Evolutionary conservation across 64 coral and sea anemone species (phyloP).

Genomic region (Platygyra sinensis): DNA sequence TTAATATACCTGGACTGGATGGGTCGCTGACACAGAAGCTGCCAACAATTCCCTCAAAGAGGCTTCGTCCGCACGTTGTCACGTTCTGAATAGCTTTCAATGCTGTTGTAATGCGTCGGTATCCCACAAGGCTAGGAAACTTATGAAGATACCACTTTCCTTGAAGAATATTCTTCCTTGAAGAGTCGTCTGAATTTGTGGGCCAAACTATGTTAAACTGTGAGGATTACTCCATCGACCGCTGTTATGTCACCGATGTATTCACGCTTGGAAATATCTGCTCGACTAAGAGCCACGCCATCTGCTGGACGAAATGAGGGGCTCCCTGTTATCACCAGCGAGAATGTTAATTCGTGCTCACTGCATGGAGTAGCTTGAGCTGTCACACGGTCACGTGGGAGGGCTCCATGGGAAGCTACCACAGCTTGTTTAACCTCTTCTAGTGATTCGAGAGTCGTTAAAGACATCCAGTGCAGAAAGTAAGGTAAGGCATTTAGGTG

Average conservation of each 20-base stretch:
- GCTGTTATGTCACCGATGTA: constrained; percentile 23
- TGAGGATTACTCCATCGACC: constrained; percentile 2
- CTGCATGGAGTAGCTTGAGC: constrained; percentile 36
- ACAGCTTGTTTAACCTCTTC: constrained; percentile 64
- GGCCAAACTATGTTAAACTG: constrained; percentile 19
- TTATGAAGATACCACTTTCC: constrained; percentile 33
- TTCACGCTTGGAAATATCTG: constrained; percentile 9
- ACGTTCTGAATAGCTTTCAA: background rate
- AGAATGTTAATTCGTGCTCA: constrained; percentile 20
- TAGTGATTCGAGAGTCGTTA: constrained; percentile 56
- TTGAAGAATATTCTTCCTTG: constrained; percentile 8
- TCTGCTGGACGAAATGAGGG: background rate
- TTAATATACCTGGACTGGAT: background rate
- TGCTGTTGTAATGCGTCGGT: constrained; percentile 3
- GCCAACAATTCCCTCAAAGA: constrained; percentile 21
- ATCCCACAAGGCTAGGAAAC: constrained; percentile 38
- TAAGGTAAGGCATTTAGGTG: constrained; percentile 57
- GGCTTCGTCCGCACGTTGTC: background rate
- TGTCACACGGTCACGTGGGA: background rate
- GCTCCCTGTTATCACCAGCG: constrained; percentile 5
- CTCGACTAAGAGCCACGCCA: background rate
- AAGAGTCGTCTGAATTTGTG: background rate
- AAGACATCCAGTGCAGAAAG: constrained; percentile 74
- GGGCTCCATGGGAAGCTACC: constrained; percentile 16
- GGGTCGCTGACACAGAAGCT: background rate